Evolutionary conservation across 2,888 invertebrate genomes (phyloP), one percentile per base, ranked within the genome.

Genomic region (Eupithecia vulgata): DNA sequence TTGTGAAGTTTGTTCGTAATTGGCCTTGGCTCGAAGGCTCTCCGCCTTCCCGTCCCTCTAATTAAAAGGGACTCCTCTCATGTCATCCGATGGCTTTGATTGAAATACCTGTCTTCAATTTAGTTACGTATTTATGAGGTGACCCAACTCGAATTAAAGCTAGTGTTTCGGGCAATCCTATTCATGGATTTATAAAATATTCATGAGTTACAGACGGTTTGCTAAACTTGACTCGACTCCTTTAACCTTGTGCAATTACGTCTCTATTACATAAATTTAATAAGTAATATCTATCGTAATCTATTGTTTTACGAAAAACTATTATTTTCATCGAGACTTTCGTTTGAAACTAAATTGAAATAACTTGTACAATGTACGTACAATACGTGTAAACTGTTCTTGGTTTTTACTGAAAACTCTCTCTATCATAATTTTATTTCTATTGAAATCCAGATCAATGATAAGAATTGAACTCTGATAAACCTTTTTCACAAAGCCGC

Each of bases 1-100:
- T 70, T 67, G 64, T 68, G 21, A 75, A 72, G 61, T 75, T 72
- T 65, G 72, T 67, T 72, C 68, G 37, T 70, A 72, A 70, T 72
- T 68, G 67, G 68, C 72, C 72, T 72, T 65, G 65, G 35, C 75
- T 45, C 34, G 71, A 45, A 71, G 68, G 34, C 59, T 37, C 67
- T 70, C 62, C 21, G 67, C 66, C 74, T 71, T 68, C 59, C 69
- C 68, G 52, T 69, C 35, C 61, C 67, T 64, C 75, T 75, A 75
- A 75, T 75, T 75, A 75, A 72, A 72, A 72, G 37, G 69, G 72
- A 67, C 70, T 67, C 48, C 67, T 68, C 66, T 52, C 42, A 42
- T 42, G 67, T 67, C 62, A 57, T 61, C 57, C 35, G 48, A 21
- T 70, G 69, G 57, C 69, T 62, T 74, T 71, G 68, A 75, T 73